These are phyloP conservation scores for Myiagra hebetior DNA, from an alignment of 2,113 vertebrate genomes.

Conservation along the genomic window DNA sequence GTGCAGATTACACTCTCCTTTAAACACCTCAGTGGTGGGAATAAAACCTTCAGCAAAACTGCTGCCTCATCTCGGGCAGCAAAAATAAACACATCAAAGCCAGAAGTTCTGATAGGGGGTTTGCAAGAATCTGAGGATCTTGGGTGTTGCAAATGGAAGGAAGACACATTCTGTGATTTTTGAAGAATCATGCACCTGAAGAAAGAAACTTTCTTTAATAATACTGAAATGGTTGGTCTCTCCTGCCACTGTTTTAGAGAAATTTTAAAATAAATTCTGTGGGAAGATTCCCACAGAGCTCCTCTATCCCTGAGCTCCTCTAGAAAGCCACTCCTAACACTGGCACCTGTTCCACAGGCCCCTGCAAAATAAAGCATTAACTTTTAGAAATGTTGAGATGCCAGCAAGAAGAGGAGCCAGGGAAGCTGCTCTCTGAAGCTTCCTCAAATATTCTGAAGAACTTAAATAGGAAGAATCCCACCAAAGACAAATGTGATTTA, in stretches of 20 bases:
- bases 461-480: not conserved
- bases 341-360: rapidly evolving
- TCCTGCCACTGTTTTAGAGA: not conserved
- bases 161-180: not conserved
- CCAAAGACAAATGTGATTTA: not conserved
- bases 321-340: not conserved
- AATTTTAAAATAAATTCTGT: not conserved
- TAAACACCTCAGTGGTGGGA: not conserved
- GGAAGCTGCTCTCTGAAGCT: not conserved
- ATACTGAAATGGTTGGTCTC: not conserved
- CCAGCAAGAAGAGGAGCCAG: not conserved
- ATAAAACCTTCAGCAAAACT: not conserved
- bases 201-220: not conserved
- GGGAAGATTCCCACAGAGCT: not conserved
- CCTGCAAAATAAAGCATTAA: not conserved
- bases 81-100: not conserved
- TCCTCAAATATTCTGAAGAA: not conserved
- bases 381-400: not conserved
- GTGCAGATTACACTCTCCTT: not conserved
- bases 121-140: not conserved
- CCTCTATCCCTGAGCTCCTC: not conserved
- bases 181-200: not conserved
- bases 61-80: not conserved
- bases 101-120: not conserved
- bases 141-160: not conserved